Base-by-base conservation (phyloP, 2,113 vertebrate genomes). In the Scytalopus superciliaris region DNA sequence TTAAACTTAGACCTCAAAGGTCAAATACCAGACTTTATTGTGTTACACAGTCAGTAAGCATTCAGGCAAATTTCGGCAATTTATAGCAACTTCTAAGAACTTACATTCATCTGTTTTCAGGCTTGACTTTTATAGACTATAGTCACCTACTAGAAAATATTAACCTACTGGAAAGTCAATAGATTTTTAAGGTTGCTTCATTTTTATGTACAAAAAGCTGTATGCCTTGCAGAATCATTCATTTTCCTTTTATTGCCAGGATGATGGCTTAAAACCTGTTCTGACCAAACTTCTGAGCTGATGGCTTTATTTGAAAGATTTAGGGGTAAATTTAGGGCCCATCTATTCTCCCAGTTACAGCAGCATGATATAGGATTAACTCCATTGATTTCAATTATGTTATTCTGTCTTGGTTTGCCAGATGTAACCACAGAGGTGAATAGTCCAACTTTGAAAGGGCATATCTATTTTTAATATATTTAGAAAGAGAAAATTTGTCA, bases 151-250 rank as follows among this genome's bases (percentile, higher is more conserved):
- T 64, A 91, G 89, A 90, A 96, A 97, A 92, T 94, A 96, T 52
- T 93, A 97, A 96, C 95, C 90, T 74, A 67, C 68, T 89, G 72
- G 63, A 84, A 94, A 96, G 89, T 93, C 94, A 94, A 92, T 89
- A 95, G 90, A 68, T 74, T 94, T 92, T 92, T 88, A 89, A 96
- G 94, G 76, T 82, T 93, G 93, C 84, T 94, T 93, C 94, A 96
- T 92, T 97, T 96, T 95, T 93, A 93, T 63, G 69, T 87, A 90
- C 76, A 81, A 93, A 95, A 90, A 74, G 35, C 59, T 70, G 33
- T 56, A 74, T 60, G 66, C 19, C 68, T 64, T 9, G 6, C 59
- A 94, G 91, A 93, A 94, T 78, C 83, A 94, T 88, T 85, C 37
- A 57, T 80, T 95, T 82, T 68, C 70, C 86, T 83, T 96, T 96